These are phyloP conservation scores for Cygnus buccinator DNA, from an alignment of 2,113 vertebrate genomes.

Conservation along the genomic window DNA sequence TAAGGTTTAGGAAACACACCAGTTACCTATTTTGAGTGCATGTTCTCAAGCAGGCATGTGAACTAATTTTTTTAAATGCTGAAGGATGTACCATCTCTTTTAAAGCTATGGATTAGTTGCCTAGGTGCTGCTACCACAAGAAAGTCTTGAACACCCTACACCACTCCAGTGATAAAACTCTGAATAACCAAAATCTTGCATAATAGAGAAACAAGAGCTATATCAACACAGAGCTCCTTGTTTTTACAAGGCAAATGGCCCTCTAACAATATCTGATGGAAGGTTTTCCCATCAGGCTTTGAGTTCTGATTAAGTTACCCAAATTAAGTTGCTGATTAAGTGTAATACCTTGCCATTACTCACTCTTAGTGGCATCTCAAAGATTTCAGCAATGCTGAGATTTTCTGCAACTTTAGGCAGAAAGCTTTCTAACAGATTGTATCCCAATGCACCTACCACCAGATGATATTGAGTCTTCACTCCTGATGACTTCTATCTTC, in stretches of 20 bases:
- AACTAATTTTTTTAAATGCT: neutral
- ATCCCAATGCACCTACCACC: neutral
- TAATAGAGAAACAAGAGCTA: neutral
- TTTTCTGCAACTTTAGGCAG: neutral
- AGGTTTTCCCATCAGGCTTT: neutral
- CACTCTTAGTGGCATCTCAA: neutral
- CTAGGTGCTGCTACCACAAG: neutral
- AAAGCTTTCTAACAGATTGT: neutral
- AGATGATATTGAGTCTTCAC: neutral
- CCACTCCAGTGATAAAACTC: neutral
- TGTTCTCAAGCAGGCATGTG: neutral
- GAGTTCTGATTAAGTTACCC: neutral
- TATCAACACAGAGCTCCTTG: neutral
- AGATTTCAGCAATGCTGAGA: neutral
- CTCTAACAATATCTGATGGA: neutral
- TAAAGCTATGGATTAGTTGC: neutral
- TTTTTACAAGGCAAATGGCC: neutral
- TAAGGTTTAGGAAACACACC: neutral
- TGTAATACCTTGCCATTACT: neutral
- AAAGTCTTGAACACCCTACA: neutral
- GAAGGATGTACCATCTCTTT: neutral
- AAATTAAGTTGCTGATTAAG: neutral
- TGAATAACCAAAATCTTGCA: neutral
- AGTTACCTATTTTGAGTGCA: constrained; percentile 4
- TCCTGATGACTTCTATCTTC: neutral